Base-by-base conservation (phyloP, 2,797 vertebrate species). In the Mormyrus proboscirostris region DNA sequence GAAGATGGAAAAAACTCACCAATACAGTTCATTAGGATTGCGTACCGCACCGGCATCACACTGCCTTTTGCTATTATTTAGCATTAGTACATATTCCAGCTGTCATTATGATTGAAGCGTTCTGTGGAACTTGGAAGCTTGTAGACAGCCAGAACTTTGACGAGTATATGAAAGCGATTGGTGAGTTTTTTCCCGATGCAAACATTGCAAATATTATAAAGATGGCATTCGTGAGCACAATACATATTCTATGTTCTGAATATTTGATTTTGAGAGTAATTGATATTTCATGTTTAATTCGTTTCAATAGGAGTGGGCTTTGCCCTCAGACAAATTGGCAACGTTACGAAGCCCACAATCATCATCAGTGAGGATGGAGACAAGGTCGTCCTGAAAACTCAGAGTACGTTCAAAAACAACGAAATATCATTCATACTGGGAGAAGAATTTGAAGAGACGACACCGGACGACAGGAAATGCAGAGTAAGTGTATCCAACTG, bases 371-470 rank as follows among this genome's bases (percentile, higher is more conserved):
- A 96, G 59, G 97, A 99, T 79, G 98, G 96, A 0, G 97, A 97
- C 92, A 98, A 96, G 93, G 95, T 99, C 91, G 95, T 97, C 90
- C 92, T 99, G 91, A 97, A 95, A 92, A 99, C 98, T 10, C 95
- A 94, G 82, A 98, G 98, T 94, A 98, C 98, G 88, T 99, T 99
- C 94, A 99, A 96, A 94, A 99, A 99, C 94, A 98, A 97, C 2
- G 98, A 99, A 95, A 95, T 99, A 91, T 95, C 94, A 73, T 96
- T 97, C 94, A 97, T 96, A 69, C 95, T 99, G 50, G 98, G 98
- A 92, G 98, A 99, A 90, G 98, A 99, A 94, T 99, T 99, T 92
- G 98, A 99, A 5, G 98, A 99, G 95, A 96, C 94, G 89, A 99
- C 98, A 0, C 95, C 96, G 2, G 98, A 99, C 87, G 98, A 99